Evolutionary conservation across 2,888 invertebrate genomes (phyloP), one percentile per base, ranked within the genome.

Genomic region (Athetis lepigone): DNA sequence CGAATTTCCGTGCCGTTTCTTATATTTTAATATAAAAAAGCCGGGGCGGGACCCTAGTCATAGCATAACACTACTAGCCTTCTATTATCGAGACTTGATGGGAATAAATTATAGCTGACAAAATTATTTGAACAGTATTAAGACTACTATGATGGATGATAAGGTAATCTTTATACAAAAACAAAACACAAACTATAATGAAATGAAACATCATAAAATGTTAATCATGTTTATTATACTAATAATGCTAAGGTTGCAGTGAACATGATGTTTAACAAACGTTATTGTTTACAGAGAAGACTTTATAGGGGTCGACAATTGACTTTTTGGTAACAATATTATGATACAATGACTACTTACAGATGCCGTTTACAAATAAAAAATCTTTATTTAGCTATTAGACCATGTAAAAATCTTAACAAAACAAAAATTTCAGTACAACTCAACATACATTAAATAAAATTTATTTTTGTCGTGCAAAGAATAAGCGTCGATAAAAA

Each of bases 141-240:
- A n/a, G n/a, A n/a, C n/a, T n/a, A n/a, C n/a, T n/a, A n/a, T n/a
- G n/a, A n/a, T n/a, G n/a, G n/a, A n/a, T n/a, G n/a, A n/a, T n/a
- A n/a, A n/a, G n/a, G 25, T 4, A 25, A 25, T 6, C 6, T 25
- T 6, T 3, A 4, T 33, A 16, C 9, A 6, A 33, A 18, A 45
- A 3, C 18, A 23, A 46, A 56, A 47, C 4, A 5, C 19, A 42
- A 63, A 46, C 29, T 13, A 40, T 19, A 47, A 33, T 60, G 13
- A 79, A 86, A 83, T 83, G 70, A 85, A 84, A 85, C 69, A 68
- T 50, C 51, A 64, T 58, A 63, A 83, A 85, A 86, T 90, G 89
- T 92, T 92, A 92, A 90, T 90, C 85, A 88, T 90, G 88, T 93
- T 93, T 94, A 93, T 89, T 92, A 90, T 90, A 92, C 87, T 85